Evolutionary conservation across 2,113 vertebrate genomes (phyloP).

Genomic region (Tursiops truncatus): DNA sequence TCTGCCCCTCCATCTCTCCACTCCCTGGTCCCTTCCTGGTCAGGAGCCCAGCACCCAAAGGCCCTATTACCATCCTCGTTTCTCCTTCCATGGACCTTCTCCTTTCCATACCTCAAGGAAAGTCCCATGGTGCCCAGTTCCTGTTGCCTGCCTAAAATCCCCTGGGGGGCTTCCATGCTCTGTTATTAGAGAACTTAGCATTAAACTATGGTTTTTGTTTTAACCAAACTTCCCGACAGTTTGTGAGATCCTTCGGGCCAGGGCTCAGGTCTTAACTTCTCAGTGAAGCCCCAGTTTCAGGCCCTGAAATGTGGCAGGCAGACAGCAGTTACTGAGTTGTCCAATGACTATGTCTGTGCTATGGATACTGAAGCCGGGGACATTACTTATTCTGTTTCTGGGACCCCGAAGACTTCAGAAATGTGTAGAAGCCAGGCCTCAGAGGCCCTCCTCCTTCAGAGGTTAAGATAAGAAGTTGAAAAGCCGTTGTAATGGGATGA

Average conservation of each 20-base stretch:
- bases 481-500: not conserved
- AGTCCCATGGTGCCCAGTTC: not conserved
- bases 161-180: not conserved
- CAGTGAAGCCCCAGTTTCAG: not conserved
- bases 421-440: not conserved
- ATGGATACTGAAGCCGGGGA: not conserved
- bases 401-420: not conserved
- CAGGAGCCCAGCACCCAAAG: not conserved
- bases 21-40: not conserved
- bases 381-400: not conserved
- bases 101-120: not conserved
- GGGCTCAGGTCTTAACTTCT: not conserved
- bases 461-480: not conserved
- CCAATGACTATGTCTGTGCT: not conserved
- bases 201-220: not conserved
- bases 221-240: not conserved
- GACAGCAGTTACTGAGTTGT: not conserved
- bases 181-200: not conserved
- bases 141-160: not conserved
- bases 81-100: not conserved
- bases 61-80: fast-evolving
- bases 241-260: not conserved
- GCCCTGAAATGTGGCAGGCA: not conserved
- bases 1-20: not conserved
- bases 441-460: not conserved